Percentiles rank a stretch among this genome's conserved stretches.
phyloP scores from a whole-genome alignment of 1,140 invertebrate species.

The Solenopsis invicta region DNA sequence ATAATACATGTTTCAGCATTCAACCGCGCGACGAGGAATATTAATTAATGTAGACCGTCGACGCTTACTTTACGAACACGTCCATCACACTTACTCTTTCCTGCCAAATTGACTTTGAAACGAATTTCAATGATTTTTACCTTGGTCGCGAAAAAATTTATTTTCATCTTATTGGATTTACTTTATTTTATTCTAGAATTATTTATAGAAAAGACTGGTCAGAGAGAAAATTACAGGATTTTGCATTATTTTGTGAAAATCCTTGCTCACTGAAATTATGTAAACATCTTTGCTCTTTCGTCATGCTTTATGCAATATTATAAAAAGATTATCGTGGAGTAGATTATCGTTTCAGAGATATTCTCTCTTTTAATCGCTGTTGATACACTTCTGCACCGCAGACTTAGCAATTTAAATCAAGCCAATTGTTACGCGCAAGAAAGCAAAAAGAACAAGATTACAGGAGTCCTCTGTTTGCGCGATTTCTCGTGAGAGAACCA shows the following conservation, averaged over 20 bases:
- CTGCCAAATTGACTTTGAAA: not conserved
- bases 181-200: not conserved
- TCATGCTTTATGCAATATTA: slow-evolving; percentile 31
- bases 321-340: slow-evolving; percentile 43
- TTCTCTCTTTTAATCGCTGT: not conserved
- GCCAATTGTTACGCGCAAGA: not conserved
- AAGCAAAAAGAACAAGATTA: slow-evolving; percentile 14
- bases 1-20: slow-evolving; percentile 38
- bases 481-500: slow-evolving; percentile 1
- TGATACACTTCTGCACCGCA: not conserved
- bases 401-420: slow-evolving; percentile 29
- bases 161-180: not conserved
- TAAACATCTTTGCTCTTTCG: slow-evolving; percentile 34
- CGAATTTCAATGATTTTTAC: not conserved
- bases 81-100: slow-evolving; percentile 3
- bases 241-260: not conserved
- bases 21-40: slow-evolving; percentile 10
- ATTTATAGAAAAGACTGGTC: not conserved
- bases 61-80: not conserved
- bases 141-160: not conserved
- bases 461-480: not conserved
- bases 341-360: not conserved
- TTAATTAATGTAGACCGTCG: slow-evolving; percentile 35
- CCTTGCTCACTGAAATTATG: not conserved
- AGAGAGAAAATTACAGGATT: not conserved